These are phyloP conservation scores for Hetaerina titia DNA, from an alignment of 2,888 invertebrate species.

Conservation along the genomic window DNA sequence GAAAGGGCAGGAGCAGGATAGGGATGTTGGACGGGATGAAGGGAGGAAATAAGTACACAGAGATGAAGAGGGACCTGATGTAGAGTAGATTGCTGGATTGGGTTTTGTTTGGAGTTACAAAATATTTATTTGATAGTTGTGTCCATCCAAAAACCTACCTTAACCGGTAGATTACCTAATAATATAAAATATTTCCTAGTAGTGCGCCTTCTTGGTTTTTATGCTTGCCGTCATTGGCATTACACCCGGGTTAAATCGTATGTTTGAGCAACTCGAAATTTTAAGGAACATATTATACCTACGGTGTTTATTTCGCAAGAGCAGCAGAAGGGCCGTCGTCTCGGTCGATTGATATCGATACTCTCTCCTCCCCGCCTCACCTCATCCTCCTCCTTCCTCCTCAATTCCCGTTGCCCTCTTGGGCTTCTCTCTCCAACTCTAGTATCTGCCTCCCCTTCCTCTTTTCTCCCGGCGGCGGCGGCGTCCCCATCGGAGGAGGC, in stretches of 20 bases:
- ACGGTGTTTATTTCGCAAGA: not conserved
- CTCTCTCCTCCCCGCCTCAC: not conserved
- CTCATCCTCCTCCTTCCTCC: not conserved
- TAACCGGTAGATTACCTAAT: too few relatives aligned
- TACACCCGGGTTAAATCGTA: too few relatives aligned
- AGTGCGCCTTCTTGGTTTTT: too few relatives aligned
- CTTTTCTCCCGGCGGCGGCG: not conserved
- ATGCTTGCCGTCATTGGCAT: too few relatives aligned
- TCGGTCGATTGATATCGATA: slow-evolving; percentile 14
- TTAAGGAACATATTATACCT: not conserved
- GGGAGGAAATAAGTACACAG: too few relatives aligned
- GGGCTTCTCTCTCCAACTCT: too few relatives aligned
- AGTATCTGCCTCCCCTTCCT: not conserved
- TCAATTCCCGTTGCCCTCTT: not conserved
- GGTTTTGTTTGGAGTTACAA: too few relatives aligned
- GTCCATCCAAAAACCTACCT: not conserved
- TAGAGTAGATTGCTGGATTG: too few relatives aligned
- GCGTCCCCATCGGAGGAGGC: not conserved
- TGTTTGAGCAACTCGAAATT: too few relatives aligned
- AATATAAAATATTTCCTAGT: too few relatives aligned
- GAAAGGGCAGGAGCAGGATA: not conserved
- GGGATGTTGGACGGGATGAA: not conserved
- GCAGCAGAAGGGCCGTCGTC: not conserved
- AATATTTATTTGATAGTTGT: too few relatives aligned
- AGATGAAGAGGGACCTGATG: too few relatives aligned